Base-by-base conservation (phyloP, 2,888 invertebrate species). In the Eulithis testata region DNA sequence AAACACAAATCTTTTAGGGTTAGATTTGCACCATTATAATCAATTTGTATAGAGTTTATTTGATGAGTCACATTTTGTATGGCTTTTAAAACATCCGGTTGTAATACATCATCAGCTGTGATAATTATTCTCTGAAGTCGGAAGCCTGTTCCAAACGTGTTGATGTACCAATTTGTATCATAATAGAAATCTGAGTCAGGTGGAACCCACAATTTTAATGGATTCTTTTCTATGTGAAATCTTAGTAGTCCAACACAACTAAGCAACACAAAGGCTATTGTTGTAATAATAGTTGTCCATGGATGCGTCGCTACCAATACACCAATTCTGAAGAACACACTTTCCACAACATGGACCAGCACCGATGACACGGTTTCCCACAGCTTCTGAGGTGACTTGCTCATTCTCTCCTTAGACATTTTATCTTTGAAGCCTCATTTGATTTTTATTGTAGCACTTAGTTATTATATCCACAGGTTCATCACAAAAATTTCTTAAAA, bases 161-260 rank as follows among this genome's bases (percentile, higher is more conserved):
- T 86, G 80, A 96, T 94, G 65, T 96, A 93, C 96, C 96, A 96
- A 76, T 96, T 94, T 4, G 96, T 95, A 74, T 96, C 95, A 71
- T 87, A 83, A 49, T 94, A 93, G 80, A 96, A 97, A 67, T 95
- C 94, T 0, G 96, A 96, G 50, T 96, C 94, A 50, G 94, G 94
- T 11, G 96, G 96, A 27, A 96, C 95, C 97, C 97, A 97, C 72
- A 97, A 86, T 77, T 95, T 95, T 76, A 96, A 86, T 0, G 96
- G 96, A 86, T 96, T 95, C 79, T 95, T 96, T 87, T 97, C 96
- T 82, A 95, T 95, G 67, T 94, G 93, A 85, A 96, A 96, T 74
- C 93, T 90, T 31, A 95, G 79, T 58, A 96, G 88, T 44, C 96
- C 96, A 65, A 94, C 80, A 60, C 94, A 88, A 78, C 95, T 95